Evolutionary conservation across 2,888 invertebrate species (phyloP).

Genomic region (Agrochola lychnidis): DNA sequence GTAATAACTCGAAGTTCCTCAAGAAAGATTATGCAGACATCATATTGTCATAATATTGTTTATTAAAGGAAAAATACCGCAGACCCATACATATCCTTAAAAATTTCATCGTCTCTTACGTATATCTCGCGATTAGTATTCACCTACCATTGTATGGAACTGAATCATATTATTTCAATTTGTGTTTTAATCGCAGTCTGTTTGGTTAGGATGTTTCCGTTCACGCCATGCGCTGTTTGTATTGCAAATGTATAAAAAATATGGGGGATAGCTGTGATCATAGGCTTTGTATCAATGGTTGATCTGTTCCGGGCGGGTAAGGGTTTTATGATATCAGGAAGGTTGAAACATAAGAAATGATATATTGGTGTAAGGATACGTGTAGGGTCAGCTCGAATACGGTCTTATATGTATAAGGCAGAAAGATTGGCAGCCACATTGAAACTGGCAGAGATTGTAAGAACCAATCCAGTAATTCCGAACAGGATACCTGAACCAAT

Average conservation of each 20-base stretch:
- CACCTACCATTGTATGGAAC: conserved; percentile 34
- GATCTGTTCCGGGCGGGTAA: conserved; percentile 12
- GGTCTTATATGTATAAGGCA: background rate
- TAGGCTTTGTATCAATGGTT: conserved; percentile 19
- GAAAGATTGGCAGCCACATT: background rate
- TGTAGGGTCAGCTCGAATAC: background rate
- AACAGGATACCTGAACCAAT: conserved; percentile 7
- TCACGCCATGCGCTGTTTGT: conserved; percentile 40
- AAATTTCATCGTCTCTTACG: conserved; percentile 33
- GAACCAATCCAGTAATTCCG: conserved; percentile 1
- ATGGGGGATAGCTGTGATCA: conserved; percentile 20
- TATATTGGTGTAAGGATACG: background rate
- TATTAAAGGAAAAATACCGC: background rate
- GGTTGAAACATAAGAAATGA: background rate
- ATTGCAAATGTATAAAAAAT: conserved; percentile 32
- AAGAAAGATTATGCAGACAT: conserved; percentile 1
- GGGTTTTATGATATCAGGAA: conserved; percentile 8
- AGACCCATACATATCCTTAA: conserved; percentile 9
- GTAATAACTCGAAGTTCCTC: background rate
- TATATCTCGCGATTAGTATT: conserved; percentile 51
- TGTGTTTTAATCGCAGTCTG: conserved; percentile 49
- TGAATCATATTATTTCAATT: conserved; percentile 61
- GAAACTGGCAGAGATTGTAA: background rate
- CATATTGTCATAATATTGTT: conserved; percentile 3
- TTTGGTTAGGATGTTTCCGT: conserved; percentile 58